phyloP scores from a whole-genome alignment of 2,113 vertebrate species.

The Poeciliopsis retropinna region DNA sequence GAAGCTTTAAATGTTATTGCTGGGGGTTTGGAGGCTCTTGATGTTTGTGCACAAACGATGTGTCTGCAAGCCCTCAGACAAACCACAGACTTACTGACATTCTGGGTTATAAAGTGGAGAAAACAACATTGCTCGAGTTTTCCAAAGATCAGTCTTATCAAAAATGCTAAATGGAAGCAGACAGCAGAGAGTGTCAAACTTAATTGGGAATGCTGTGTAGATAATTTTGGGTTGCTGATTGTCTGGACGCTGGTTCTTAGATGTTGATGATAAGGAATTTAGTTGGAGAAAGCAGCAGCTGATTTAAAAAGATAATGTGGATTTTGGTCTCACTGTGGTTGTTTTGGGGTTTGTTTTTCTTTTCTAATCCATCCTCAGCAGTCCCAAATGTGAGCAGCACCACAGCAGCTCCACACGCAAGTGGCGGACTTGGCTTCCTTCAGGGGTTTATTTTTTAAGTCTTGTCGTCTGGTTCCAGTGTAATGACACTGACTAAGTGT shows the following conservation, averaged over 20 bases:
- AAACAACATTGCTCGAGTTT: background rate
- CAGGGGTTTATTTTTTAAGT: slow-evolving; percentile 9
- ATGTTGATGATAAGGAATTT: slow-evolving; percentile 18
- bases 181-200: background rate
- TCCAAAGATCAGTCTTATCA: background rate
- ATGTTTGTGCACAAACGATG: slow-evolving; percentile 43
- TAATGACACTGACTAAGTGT: slow-evolving; percentile 44
- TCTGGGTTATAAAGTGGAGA: background rate
- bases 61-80: slow-evolving; percentile 30
- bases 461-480: slow-evolving; percentile 25
- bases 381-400: background rate
- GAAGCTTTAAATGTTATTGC: slow-evolving; percentile 8
- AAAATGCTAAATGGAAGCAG: background rate
- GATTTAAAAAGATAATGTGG: slow-evolving; percentile 14
- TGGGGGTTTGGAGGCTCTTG: slow-evolving; percentile 27
- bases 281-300: slow-evolving; percentile 7
- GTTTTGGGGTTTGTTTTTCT: slow-evolving; percentile 11
- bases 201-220: background rate
- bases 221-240: background rate
- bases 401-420: slow-evolving; percentile 20
- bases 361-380: slow-evolving; percentile 17
- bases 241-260: background rate
- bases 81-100: slow-evolving; percentile 8
- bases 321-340: slow-evolving; percentile 1
- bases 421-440: slow-evolving; percentile 27